Conservation (phyloP, 1,140 invertebrate species). For the Drosophila nasuta region DNA sequence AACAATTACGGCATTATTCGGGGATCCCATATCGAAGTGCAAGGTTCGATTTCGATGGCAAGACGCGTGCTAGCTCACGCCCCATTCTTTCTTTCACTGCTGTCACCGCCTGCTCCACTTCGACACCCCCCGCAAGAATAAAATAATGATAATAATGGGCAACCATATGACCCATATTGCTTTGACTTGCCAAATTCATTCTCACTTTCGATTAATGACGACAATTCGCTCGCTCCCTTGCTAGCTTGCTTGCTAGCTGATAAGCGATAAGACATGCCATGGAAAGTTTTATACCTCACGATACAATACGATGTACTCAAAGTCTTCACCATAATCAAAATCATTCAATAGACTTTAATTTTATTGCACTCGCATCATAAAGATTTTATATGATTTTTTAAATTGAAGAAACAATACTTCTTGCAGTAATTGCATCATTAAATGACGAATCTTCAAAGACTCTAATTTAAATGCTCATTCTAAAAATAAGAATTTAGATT, state of each 20-base stretch:
- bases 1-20: conserved; percentile 19
- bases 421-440: neutral
- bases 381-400: neutral
- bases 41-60: neutral
- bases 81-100: neutral
- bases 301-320: neutral
- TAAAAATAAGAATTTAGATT: too few relatives aligned
- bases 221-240: too few relatives aligned
- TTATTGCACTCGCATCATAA: neutral
- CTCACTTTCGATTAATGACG: conserved; percentile 19
- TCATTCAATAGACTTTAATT: neutral
- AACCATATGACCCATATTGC: conserved; percentile 12
- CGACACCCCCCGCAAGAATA: neutral
- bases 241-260: conserved; percentile 1
- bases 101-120: neutral
- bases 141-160: neutral
- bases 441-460: neutral
- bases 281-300: conserved; percentile 18
- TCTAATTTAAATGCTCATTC: too few relatives aligned
- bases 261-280: conserved; percentile 7
- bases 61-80: conserved; percentile 5
- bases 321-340: neutral
- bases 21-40: neutral
- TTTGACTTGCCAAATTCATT: conserved; percentile 7
- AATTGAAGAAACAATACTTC: too few relatives aligned